phyloP scores from a whole-genome alignment of 1,140 invertebrate genomes.

The Aphelinus atriplicis region DNA sequence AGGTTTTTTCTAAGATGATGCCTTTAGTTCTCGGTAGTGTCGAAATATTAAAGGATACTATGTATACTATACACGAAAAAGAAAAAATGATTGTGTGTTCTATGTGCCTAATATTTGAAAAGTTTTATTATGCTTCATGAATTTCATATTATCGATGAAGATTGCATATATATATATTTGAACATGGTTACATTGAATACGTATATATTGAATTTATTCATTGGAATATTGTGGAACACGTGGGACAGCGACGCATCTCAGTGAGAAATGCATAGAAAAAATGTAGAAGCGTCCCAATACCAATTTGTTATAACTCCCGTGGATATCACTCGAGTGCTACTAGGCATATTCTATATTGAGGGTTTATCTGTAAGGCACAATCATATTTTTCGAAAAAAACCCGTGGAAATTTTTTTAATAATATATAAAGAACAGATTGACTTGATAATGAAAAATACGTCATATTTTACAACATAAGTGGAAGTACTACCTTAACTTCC shows the following conservation, averaged over 20 bases:
- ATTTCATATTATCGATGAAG: conserved; percentile 26
- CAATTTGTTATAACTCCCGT: conserved; percentile 29
- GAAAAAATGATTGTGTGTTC: conserved; percentile 47
- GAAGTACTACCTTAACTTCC: conserved; percentile 37
- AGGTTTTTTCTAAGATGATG: conserved; percentile 38
- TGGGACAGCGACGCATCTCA: conserved; percentile 25
- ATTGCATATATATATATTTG: conserved; percentile 37
- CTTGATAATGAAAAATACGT: conserved; percentile 10
- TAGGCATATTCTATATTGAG: conserved; percentile 22
- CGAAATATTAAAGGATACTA: conserved; percentile 38
- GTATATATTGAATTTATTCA: conserved; percentile 26
- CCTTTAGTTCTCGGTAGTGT: conserved; percentile 35
- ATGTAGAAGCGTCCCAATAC: conserved; percentile 14
- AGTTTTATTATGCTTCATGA: conserved; percentile 30
- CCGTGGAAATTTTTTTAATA: not conserved
- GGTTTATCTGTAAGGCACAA: conserved; percentile 13
- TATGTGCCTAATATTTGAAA: conserved; percentile 53
- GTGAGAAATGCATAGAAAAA: conserved; percentile 8
- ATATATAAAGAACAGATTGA: not conserved
- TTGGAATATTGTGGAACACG: conserved; percentile 34
- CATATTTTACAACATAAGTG: conserved; percentile 26
- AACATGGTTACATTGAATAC: conserved; percentile 2
- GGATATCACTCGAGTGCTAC: conserved; percentile 21
- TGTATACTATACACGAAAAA: conserved; percentile 40
- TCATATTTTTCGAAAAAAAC: not conserved